Percentiles rank a stretch among this genome's conserved stretches.
Conservation (phyloP, 1,140 invertebrate species). For the Hypsibius dujardini region DNA sequence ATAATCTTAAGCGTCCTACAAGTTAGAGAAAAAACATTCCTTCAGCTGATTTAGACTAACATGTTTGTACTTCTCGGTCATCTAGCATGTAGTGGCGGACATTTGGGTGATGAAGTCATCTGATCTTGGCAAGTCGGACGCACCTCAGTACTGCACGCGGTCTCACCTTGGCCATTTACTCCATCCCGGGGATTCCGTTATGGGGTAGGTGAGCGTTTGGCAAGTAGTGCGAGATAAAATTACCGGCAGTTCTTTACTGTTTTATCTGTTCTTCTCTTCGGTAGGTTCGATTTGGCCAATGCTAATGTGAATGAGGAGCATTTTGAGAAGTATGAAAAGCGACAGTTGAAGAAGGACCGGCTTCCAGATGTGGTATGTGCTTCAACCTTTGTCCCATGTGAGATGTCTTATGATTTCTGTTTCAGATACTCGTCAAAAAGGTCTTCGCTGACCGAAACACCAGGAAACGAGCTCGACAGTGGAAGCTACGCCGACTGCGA, state of each 20-base stretch:
- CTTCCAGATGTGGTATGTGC: constrained; percentile 58
- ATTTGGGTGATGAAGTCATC: constrained; percentile 75
- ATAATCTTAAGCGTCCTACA: not conserved
- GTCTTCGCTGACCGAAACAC: constrained; percentile 53
- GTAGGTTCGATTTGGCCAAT: constrained; percentile 64
- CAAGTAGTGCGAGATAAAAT: constrained; percentile 1
- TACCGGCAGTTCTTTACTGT: constrained; percentile 18
- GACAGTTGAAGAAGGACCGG: constrained; percentile 36
- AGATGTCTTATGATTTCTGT: constrained; percentile 18
- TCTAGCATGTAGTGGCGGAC: constrained; percentile 67
- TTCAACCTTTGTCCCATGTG: constrained; percentile 19
- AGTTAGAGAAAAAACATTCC: not conserved
- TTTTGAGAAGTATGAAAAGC: constrained; percentile 53
- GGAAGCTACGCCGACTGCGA: constrained; percentile 73
- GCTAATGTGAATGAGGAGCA: constrained; percentile 73
- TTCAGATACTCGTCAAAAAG: constrained; percentile 69
- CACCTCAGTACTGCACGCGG: constrained; percentile 53
- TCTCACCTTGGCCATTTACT: constrained; percentile 87
- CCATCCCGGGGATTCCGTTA: constrained; percentile 72
- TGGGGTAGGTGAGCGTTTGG: constrained; percentile 46
- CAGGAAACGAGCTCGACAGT: constrained; percentile 54
- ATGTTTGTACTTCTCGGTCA: constrained; percentile 26
- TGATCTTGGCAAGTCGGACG: constrained; percentile 68
- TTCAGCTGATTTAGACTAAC: not conserved
- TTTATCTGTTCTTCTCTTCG: constrained; percentile 26